phyloP scores from a whole-genome alignment of 2,888 invertebrate species.

The Caenorhabditis japonica region DNA sequence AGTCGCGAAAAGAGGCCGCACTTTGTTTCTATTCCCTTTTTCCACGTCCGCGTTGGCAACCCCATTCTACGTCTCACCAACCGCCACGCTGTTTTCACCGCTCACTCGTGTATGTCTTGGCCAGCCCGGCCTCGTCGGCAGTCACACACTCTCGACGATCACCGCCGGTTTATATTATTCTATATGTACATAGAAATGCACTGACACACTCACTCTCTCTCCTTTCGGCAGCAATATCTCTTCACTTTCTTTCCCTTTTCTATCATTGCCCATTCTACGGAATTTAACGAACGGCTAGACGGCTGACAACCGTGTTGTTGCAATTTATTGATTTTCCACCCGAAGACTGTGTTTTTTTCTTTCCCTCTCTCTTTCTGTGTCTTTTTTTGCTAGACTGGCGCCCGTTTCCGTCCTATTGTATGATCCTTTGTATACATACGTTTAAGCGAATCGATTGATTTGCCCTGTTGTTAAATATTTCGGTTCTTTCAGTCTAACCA shows the following conservation, averaged over 20 bases:
- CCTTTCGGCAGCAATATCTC: no score
- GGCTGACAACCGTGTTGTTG: not conserved
- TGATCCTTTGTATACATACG: not conserved
- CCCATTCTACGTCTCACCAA: no score
- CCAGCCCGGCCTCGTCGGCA: no score
- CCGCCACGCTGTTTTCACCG: no score
- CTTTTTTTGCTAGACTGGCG: slow-evolving; percentile 13
- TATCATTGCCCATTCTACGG: no score
- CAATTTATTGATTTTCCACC: not conserved
- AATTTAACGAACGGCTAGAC: not conserved
- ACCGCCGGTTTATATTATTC: slow-evolving; percentile 43
- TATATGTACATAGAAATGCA: slow-evolving; percentile 44
- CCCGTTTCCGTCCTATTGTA: slow-evolving; percentile 4
- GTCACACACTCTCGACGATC: slow-evolving; percentile 46
- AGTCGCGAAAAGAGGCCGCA: no score
- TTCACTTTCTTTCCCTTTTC: no score
- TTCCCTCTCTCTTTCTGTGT: not conserved
- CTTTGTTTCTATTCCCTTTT: no score
- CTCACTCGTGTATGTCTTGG: no score
- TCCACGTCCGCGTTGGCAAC: no score
- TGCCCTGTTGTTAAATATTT: not conserved
- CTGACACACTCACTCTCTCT: not conserved
- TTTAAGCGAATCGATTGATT: not conserved
- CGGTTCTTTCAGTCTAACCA: slow-evolving; percentile 1
- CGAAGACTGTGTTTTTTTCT: slow-evolving; percentile 3